Percentiles rank a stretch among this genome's conserved stretches.
These are phyloP conservation scores for Herpailurus yagouaroundi DNA, from an alignment of 2,113 vertebrate species.

Conservation along the genomic window DNA sequence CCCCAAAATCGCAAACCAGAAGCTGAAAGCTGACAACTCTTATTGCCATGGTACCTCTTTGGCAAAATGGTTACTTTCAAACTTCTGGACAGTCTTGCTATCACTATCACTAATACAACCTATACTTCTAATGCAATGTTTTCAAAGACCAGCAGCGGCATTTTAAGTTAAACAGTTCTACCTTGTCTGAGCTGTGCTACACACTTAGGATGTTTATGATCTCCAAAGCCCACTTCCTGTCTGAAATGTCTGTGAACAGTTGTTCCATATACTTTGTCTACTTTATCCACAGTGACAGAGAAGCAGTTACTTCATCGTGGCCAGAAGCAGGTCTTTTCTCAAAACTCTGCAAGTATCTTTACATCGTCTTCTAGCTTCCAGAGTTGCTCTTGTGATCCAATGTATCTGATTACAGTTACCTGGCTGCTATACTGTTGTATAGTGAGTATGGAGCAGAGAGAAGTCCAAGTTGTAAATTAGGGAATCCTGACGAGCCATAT, in stretches of 20 bases:
- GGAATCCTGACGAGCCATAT: neutral
- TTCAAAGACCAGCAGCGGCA: neutral
- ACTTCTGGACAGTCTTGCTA: neutral
- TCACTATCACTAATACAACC: neutral
- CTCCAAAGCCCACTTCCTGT: neutral
- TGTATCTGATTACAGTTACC: neutral
- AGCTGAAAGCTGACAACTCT: neutral
- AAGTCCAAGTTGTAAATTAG: neutral
- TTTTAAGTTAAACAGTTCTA: neutral
- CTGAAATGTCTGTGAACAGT: neutral
- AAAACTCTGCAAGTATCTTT: neutral
- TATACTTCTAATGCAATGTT: neutral
- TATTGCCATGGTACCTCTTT: neutral
- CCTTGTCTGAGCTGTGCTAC: neutral
- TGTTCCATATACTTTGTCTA: neutral
- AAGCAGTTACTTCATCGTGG: neutral
- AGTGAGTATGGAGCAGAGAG: neutral
- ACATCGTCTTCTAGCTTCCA: neutral
- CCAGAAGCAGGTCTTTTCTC: neutral
- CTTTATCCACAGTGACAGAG: neutral
- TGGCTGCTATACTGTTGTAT: neutral
- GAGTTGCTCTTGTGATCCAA: neutral
- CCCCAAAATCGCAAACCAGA: neutral
- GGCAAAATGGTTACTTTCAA: neutral
- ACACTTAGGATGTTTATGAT: neutral